Conservation (phyloP, 2,113 vertebrate species). For the Catharus bicknelli region DNA sequence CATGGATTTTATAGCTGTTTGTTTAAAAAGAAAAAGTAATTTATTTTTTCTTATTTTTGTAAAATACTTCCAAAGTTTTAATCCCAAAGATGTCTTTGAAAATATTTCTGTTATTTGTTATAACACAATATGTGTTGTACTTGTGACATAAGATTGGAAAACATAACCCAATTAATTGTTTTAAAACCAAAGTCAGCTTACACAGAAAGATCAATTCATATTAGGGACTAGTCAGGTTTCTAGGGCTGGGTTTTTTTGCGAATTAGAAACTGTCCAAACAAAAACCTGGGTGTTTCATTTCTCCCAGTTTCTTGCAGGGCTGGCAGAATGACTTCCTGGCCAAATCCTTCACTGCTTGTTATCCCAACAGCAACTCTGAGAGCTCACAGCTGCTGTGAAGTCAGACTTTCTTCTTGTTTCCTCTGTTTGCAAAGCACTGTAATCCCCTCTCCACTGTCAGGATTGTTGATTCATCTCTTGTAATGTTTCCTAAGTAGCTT, state of each 20-base stretch:
- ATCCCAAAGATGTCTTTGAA: background rate
- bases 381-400: background rate
- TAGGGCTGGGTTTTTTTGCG: background rate
- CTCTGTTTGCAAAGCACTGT: background rate
- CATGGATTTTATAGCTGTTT: background rate
- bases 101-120: background rate
- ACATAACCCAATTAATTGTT: background rate
- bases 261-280: background rate
- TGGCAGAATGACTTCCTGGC: background rate
- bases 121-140: background rate
- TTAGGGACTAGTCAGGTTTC: background rate
- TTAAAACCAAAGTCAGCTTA: background rate
- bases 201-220: background rate
- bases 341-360: background rate
- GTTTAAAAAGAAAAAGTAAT: background rate
- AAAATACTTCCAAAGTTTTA: background rate
- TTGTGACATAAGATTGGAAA: background rate
- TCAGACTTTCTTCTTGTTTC: background rate
- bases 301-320: background rate
- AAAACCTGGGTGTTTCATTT: background rate
- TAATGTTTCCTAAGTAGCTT: background rate
- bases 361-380: background rate
- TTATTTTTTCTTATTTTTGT: conserved; percentile 40
- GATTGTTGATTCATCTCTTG: background rate
- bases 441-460: background rate